Evolutionary conservation across 2,797 vertebrate genomes (phyloP), one percentile per base, ranked within the genome.

Genomic region (Triplophysa yarkandensis): DNA sequence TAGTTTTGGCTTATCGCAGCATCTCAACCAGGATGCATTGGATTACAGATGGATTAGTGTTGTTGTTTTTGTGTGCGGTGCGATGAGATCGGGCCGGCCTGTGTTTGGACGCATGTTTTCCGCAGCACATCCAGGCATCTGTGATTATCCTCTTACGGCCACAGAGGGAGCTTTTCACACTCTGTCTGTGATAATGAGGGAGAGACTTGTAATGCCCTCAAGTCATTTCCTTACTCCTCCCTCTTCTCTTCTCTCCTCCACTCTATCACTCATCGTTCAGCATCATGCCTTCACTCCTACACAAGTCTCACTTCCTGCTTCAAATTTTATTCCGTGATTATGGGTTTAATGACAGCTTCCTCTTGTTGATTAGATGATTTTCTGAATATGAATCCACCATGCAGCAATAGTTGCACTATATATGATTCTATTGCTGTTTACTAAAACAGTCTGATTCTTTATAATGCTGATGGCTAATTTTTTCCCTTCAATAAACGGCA

Each of bases 111-210:
- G 67, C 55, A 23, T 75, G 55, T 65, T 77, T 62, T 77, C 41
- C 25, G 10, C 55, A 27, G 60, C 41, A 69, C 43, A 82, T 62
- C 30, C 62, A 55, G 82, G 84, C 87, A 85, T 91, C 85, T 90
- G 89, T 90, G 90, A 92, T 92, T 92, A 91, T 91, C 88, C 87
- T 83, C 87, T 64, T 87, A 88, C 84, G 83, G 85, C 86, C 90
- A 89, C 89, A 72, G 69, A 89, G 89, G 89, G 88, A 91, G 85
- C 68, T 36, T 84, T 87, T 89, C 88, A 92, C 89, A 91, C 92
- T 92, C 88, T 88, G 88, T 86, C 89, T 89, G 86, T 86, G 89
- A 90, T 92, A 93, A 93, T 93, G 90, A 92, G 89, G 83, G 85
- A 90, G 90, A 92, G 90, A 92, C 90, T 85, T 81, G 74, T 82